Evolutionary conservation across 2,113 vertebrate genomes (phyloP).

Genomic region (Anarhynchus alexandrinus): DNA sequence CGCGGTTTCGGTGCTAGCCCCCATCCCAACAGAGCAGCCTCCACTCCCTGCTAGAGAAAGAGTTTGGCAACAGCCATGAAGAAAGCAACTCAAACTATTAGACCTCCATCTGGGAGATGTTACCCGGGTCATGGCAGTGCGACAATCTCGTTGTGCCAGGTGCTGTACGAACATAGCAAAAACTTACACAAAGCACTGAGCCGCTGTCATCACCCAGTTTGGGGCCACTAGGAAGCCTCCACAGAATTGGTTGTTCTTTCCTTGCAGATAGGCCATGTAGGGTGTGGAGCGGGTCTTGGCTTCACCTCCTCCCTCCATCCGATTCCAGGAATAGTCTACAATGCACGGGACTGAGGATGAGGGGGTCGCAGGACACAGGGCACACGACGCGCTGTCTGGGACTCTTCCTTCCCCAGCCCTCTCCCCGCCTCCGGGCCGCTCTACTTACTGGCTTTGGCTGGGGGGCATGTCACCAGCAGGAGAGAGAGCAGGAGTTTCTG

Average conservation of each 20-base stretch:
- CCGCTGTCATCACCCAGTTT: slow-evolving; percentile 50
- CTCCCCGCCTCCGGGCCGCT: rapidly evolving
- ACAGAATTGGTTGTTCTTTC: not conserved
- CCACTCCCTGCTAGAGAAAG: not conserved
- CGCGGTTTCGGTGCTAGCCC: not conserved
- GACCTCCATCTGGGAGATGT: rapidly evolving
- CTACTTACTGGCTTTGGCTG: not conserved
- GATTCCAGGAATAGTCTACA: not conserved
- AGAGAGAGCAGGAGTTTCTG: not conserved
- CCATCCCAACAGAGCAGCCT: not conserved
- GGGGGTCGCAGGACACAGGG: not conserved
- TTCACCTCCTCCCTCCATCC: not conserved
- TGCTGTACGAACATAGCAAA: rapidly evolving
- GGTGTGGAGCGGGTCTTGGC: not conserved
- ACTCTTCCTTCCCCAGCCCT: not conserved
- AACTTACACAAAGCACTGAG: slow-evolving; percentile 49
- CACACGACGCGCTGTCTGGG: rapidly evolving
- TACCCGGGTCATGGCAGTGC: rapidly evolving
- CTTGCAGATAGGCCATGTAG: slow-evolving; percentile 15
- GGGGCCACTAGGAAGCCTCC: slow-evolving; percentile 48
- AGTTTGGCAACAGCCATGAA: rapidly evolving
- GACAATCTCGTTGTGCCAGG: rapidly evolving
- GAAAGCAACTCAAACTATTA: rapidly evolving
- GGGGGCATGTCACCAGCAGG: not conserved
- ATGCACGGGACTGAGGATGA: not conserved